These are phyloP conservation scores for Nebria salina DNA, from an alignment of 2,888 invertebrate species.

Conservation along the genomic window DNA sequence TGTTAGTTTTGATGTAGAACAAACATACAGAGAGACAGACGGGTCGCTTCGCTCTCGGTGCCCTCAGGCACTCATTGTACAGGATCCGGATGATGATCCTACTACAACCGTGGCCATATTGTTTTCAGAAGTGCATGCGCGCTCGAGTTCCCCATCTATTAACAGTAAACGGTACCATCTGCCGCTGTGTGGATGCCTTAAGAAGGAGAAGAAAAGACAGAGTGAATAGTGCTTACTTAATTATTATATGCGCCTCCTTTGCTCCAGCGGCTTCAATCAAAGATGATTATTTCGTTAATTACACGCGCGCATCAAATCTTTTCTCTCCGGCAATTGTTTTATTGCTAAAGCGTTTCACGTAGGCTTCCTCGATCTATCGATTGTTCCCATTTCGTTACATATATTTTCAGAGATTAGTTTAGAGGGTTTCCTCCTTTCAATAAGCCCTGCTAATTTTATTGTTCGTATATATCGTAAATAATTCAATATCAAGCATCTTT, in stretches of 20 bases:
- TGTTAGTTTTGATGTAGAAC: slow-evolving; percentile 40
- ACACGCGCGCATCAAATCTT: background rate
- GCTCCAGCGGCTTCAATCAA: background rate
- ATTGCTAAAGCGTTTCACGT: background rate
- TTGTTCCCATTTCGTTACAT: too few species aligned
- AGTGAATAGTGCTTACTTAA: background rate
- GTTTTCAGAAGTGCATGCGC: background rate
- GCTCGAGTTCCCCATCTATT: background rate
- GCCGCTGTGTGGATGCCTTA: background rate
- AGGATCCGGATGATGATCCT: background rate
- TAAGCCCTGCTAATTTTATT: background rate
- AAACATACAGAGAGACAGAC: slow-evolving; percentile 18
- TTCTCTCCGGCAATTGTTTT: background rate
- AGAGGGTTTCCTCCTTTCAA: background rate
- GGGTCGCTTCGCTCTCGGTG: background rate
- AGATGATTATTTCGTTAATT: slow-evolving; percentile 1
- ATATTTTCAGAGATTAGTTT: background rate
- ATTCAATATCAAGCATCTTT: background rate
- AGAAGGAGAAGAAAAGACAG: background rate
- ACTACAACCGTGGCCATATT: background rate
- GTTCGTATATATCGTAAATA: background rate
- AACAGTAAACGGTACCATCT: background rate
- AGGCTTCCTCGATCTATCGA: background rate
- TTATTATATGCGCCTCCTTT: background rate
- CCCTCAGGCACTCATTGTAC: background rate